Base-by-base conservation (phyloP, 2,797 vertebrate species). In the Podargus strigoides region DNA sequence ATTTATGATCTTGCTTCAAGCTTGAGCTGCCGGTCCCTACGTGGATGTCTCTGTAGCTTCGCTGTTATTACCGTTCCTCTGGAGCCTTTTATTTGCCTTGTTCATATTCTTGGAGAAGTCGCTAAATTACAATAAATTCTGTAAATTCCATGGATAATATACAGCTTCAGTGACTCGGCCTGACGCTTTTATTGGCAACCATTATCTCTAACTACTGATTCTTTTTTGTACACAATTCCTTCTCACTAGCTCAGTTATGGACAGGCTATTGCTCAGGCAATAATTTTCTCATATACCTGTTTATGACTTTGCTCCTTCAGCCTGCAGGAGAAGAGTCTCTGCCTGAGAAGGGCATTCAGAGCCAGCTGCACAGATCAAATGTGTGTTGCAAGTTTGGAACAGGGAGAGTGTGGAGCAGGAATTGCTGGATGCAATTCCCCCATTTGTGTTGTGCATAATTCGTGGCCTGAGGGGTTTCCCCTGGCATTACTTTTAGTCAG, bases 1-100 rank as follows among this genome's bases (percentile, higher is more conserved):
- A 42, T 52, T 81, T n/a, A 28, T 9, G 18, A 10, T 6, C 66
- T 55, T 62, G 52, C 39, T 62, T 81, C 50, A 30, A 30, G 27
- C 14, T 17, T 46, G 49, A 70, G 36, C 63, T 77, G 44, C 44
- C 3, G 3, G 44, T 75, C 58, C 36, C 39, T 53, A 4, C 14
- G 5, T 0, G 0, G 68, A 63, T 4, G 8, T n/a, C 41, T 70
- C 52, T 1, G 1, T 32, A 58, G 17, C 24, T 55, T 39, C 2
- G 0, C 53, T 32, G 15, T 36, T 41, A 9, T 46, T 91, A 64
- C 64, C 49, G 44, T 24, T 92, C 41, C 41, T 49, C 6, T 36
- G 56, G 58, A 70, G 55, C 3, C 47, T 86, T 92, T 64, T 79
- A 66, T 75, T 55, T 73, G 21, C 59, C 67, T 94, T 0, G 0